Evolutionary conservation across 2,888 invertebrate genomes (phyloP).

Genomic region (Heterodera filipjevi): DNA sequence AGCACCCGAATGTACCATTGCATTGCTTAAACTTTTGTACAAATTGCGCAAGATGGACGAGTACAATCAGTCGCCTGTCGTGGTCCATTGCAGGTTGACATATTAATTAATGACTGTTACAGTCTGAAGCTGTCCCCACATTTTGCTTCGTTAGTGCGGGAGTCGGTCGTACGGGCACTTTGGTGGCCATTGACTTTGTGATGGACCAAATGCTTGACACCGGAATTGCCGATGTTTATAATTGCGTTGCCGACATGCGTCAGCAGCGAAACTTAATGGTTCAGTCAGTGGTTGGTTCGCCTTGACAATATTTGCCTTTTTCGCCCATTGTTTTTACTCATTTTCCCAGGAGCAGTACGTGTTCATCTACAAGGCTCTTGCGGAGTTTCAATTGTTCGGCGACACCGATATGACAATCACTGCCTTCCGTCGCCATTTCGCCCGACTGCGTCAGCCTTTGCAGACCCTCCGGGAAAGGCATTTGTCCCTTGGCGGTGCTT

Average conservation of each 20-base stretch:
- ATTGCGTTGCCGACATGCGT: conserved; percentile 85
- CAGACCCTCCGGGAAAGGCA: conserved; percentile 26
- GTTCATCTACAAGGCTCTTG: conserved; percentile 88
- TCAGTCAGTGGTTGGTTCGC: conserved; percentile 77
- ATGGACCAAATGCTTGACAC: conserved; percentile 83
- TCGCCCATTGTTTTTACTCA: background rate
- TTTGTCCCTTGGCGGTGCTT: conserved; percentile 18
- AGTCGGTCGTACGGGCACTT: conserved; percentile 89
- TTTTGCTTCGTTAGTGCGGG: conserved; percentile 79
- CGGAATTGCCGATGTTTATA: conserved; percentile 81
- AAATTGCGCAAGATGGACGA: conserved; percentile 68
- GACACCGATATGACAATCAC: conserved; percentile 83
- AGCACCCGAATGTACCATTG: conserved; percentile 90
- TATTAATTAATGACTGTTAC: background rate
- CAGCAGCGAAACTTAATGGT: conserved; percentile 90
- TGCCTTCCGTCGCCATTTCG: conserved; percentile 76
- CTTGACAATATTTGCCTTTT: background rate
- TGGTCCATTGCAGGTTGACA: conserved; percentile 78
- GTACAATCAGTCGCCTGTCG: conserved; percentile 56
- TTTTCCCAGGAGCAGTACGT: conserved; percentile 84
- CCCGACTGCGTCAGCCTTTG: conserved; percentile 66
- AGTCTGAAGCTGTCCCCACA: no score
- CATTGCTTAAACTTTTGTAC: conserved; percentile 71
- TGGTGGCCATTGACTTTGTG: conserved; percentile 87
- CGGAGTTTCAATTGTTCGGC: conserved; percentile 88